Evolutionary conservation across 2,113 vertebrate species (phyloP).

Genomic region (Gyps fulvus): DNA sequence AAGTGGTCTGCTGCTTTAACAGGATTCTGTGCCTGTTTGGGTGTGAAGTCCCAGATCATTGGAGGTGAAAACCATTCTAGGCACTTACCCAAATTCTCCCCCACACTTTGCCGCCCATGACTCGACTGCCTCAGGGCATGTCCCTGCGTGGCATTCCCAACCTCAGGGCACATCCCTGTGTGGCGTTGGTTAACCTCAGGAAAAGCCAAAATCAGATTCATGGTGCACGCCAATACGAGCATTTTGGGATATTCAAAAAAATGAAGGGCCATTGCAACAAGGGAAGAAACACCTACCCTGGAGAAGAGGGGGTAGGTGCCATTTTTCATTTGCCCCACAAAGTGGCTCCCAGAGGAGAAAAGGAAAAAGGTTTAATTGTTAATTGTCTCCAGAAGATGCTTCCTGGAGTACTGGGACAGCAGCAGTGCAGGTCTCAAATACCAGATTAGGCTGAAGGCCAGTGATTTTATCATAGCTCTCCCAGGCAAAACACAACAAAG

Average conservation of each 20-base stretch:
- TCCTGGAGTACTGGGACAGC: background rate
- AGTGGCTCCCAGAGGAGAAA: background rate
- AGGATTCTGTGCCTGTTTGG: background rate
- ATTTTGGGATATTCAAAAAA: background rate
- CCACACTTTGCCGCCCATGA: background rate
- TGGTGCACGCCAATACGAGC: background rate
- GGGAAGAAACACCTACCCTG: background rate
- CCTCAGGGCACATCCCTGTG: background rate
- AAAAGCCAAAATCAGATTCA: background rate
- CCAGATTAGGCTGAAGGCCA: background rate
- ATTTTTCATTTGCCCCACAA: background rate
- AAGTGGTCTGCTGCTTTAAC: background rate
- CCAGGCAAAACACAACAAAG: too few relatives aligned
- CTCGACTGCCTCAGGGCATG: background rate
- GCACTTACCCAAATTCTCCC: background rate
- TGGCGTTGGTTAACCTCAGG: background rate
- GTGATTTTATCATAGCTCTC: too few relatives aligned
- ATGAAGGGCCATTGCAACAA: background rate
- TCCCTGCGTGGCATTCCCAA: too few relatives aligned
- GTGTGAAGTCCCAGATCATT: background rate
- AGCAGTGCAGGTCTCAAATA: background rate
- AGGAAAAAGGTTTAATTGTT: background rate
- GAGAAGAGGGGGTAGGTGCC: background rate
- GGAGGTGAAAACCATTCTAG: background rate
- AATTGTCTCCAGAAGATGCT: background rate